Conservation (phyloP, 2,888 invertebrate genomes). For the Trichopoda pennipes region DNA sequence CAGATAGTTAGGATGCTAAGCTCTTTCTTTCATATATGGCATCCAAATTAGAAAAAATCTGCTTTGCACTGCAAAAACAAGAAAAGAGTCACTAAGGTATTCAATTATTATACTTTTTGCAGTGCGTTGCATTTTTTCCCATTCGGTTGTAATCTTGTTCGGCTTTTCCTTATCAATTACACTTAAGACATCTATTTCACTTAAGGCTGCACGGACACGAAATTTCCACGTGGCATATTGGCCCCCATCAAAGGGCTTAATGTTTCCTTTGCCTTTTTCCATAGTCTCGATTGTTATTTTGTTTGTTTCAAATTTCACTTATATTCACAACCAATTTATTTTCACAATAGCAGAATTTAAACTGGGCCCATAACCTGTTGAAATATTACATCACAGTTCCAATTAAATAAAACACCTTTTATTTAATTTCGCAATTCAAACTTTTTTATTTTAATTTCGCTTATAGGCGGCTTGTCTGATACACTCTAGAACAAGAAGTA, state of each 20-base stretch:
- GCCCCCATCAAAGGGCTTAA: slow-evolving; percentile 52
- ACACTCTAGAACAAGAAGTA: no score
- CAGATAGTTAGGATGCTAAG: slow-evolving; percentile 60
- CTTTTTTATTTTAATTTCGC: no score
- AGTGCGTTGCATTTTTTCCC: slow-evolving; percentile 46
- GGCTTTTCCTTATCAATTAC: slow-evolving; percentile 42
- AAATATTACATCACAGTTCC: no score
- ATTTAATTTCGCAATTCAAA: no score
- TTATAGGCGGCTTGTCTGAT: no score
- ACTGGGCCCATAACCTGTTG: background rate
- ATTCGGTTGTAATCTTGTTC: slow-evolving; percentile 33
- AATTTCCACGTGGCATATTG: slow-evolving; percentile 60
- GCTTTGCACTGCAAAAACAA: no score
- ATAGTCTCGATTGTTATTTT: slow-evolving; percentile 25
- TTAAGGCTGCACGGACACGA: slow-evolving; percentile 48
- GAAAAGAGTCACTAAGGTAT: slow-evolving; percentile 63
- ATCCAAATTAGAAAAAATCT: slow-evolving; percentile 59
- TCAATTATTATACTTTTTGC: slow-evolving; percentile 62
- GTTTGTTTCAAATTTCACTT: background rate
- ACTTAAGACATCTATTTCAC: slow-evolving; percentile 44
- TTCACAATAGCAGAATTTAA: no score
- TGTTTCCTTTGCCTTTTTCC: slow-evolving; percentile 50
- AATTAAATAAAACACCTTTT: no score
- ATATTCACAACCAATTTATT: no score
- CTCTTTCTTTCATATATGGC: slow-evolving; percentile 62